Conservation (phyloP, 1,140 invertebrate genomes). For the Cyrtorhinus lividipennis region DNA sequence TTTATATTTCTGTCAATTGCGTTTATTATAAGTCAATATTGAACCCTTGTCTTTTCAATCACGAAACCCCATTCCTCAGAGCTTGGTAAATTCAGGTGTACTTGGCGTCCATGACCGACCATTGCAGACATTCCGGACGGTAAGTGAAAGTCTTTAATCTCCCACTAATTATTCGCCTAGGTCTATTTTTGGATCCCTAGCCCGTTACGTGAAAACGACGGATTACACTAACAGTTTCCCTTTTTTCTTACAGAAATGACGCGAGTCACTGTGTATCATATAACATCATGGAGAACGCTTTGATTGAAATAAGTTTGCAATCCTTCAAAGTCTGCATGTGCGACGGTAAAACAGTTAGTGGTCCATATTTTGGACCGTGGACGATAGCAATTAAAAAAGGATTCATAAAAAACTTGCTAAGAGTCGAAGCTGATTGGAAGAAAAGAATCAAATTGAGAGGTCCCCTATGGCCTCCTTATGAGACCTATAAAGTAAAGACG, state of each 20-base stretch:
- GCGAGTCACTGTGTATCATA: background rate
- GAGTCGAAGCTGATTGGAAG: background rate
- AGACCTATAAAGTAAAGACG: background rate
- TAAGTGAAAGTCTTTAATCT: too few species aligned
- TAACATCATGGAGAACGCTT: background rate
- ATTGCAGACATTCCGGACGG: too few species aligned
- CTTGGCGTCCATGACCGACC: too few species aligned
- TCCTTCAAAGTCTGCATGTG: background rate
- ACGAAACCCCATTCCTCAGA: too few species aligned
- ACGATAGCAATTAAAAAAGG: background rate
- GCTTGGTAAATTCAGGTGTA: too few species aligned
- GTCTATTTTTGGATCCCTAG: too few species aligned
- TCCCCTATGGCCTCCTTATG: background rate
- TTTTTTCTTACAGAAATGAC: background rate
- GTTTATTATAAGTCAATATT: too few species aligned
- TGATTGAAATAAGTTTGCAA: background rate
- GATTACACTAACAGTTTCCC: too few species aligned
- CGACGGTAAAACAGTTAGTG: background rate
- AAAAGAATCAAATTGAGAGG: background rate
- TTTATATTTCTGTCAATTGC: too few species aligned
- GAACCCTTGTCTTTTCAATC: too few species aligned
- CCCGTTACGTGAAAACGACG: too few species aligned
- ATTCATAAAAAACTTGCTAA: background rate
- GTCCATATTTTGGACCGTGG: background rate
- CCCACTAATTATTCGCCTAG: too few species aligned